These are phyloP conservation scores for Parotocinclus haroldoi DNA, from an alignment of 2,797 vertebrate species.

Conservation along the genomic window DNA sequence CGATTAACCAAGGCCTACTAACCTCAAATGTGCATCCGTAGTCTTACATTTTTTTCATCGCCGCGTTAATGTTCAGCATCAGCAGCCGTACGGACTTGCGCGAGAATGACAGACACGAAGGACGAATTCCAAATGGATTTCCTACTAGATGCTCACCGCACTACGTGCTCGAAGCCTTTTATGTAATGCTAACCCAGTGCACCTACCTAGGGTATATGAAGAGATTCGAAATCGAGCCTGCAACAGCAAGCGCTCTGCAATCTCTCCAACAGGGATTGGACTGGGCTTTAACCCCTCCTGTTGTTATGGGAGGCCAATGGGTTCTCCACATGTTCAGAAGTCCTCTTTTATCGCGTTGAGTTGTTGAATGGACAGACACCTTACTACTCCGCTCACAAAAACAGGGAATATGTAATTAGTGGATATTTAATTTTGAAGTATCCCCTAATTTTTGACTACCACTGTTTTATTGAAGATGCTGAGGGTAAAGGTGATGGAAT, in stretches of 20 bases:
- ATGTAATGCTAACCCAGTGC: neutral
- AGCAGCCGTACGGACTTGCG: constrained; percentile 74
- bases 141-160: no score
- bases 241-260: neutral
- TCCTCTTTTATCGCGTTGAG: neutral
- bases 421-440: no score
- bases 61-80: constrained; percentile 70
- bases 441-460: no score
- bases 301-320: neutral
- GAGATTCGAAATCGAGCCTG: neutral
- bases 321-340: neutral
- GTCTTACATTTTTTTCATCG: constrained; percentile 44
- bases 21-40: constrained; percentile 68
- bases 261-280: neutral
- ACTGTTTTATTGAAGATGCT: no score
- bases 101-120: neutral
- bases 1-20: constrained; percentile 56
- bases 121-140: neutral
- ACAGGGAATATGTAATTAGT: no score
- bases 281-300: neutral
- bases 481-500: no score
- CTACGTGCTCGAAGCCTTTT: neutral
- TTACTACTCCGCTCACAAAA: no score
- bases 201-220: neutral
- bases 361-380: no score